A percentile compares a stretch with the other conserved stretches of the same genome.
phyloP scores from a whole-genome alignment of 2,113 vertebrate genomes.

The Ginglymostoma cirratum region DNA sequence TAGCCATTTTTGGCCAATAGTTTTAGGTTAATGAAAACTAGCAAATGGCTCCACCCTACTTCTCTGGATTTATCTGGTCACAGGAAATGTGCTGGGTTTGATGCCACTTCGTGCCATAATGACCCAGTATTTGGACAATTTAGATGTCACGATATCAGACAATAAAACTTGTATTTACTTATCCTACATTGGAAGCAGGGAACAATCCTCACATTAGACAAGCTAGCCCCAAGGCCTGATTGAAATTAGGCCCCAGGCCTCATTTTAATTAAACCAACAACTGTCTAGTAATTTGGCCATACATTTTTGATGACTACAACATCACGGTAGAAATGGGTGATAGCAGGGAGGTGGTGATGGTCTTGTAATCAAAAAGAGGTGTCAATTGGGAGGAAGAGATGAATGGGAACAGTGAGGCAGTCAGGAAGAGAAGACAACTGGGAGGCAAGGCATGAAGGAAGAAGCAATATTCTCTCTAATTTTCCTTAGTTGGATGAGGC shows the following conservation, averaged over 20 bases:
- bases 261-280: not conserved
- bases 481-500: not conserved
- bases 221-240: not conserved
- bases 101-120: not conserved
- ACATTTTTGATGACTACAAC: not conserved
- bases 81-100: not conserved
- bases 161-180: not conserved
- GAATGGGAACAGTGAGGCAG: not conserved
- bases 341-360: no score
- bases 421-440: not conserved
- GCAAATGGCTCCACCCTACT: not conserved
- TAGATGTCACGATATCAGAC: not conserved
- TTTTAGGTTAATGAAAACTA: not conserved
- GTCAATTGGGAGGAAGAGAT: no score
- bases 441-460: not conserved
- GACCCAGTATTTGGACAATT: not conserved
- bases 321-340: not conserved
- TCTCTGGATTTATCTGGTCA: not conserved
- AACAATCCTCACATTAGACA: not conserved
- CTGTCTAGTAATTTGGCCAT: not conserved
- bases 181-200: not conserved
- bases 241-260: not conserved
- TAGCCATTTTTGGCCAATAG: not conserved
- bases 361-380: no score
- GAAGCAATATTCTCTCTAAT: not conserved